phyloP scores from a whole-genome alignment of 2,888 invertebrate genomes.

The Matsumyia berberina region DNA sequence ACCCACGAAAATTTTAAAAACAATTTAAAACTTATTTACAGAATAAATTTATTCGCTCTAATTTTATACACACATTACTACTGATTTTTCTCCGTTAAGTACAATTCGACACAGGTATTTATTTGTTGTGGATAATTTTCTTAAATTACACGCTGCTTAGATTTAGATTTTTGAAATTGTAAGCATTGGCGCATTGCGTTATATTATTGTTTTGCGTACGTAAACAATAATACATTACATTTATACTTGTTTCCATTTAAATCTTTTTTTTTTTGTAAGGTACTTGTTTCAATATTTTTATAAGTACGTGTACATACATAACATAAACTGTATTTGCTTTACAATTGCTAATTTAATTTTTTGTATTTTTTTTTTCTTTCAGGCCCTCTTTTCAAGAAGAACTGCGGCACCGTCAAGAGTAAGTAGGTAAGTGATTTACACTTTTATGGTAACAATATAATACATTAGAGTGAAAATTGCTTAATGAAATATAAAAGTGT shows the following conservation, averaged over 20 bases:
- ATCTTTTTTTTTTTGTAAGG: constrained; percentile 28
- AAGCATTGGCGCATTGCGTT: neutral
- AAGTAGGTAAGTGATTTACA: too few relatives aligned
- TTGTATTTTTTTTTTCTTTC: neutral
- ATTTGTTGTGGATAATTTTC: constrained; percentile 3
- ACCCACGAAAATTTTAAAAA: neutral
- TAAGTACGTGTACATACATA: too few relatives aligned
- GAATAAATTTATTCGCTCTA: constrained; percentile 62
- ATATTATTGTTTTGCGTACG: constrained; percentile 4
- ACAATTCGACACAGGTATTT: neutral
- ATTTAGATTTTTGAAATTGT: constrained; percentile 2
- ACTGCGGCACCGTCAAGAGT: too few relatives aligned
- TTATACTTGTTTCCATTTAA: neutral
- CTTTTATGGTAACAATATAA: too few relatives aligned
- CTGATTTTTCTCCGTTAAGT: neutral
- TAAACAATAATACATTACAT: constrained; percentile 41
- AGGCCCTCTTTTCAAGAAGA: too few relatives aligned
- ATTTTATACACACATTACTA: constrained; percentile 50
- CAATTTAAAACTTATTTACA: constrained; percentile 52
- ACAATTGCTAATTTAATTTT: constrained; percentile 15
- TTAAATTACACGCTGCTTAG: neutral
- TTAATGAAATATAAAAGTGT: too few relatives aligned
- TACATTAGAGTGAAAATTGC: too few relatives aligned
- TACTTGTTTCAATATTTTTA: constrained; percentile 58
- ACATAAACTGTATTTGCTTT: constrained; percentile 7